Percentiles rank a stretch among this genome's conserved stretches.
Evolutionary conservation across 1,140 invertebrate genomes (phyloP).

Genomic region (Cyphomyrmex costatus): DNA sequence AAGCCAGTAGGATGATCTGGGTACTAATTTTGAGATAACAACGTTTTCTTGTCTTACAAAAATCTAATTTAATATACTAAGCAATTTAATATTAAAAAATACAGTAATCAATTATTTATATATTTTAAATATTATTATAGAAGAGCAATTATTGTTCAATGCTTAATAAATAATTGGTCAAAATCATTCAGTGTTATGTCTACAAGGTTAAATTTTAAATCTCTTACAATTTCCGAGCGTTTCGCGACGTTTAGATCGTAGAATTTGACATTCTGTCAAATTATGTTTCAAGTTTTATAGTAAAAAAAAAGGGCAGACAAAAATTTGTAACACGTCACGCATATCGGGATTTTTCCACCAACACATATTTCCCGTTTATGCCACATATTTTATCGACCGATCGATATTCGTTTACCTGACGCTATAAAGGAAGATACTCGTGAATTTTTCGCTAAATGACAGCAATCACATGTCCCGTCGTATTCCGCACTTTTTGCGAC

Average conservation of each 20-base stretch:
- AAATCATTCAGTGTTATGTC: too few species aligned
- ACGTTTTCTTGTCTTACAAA: neutral
- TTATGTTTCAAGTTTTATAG: neutral
- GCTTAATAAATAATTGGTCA: too few species aligned
- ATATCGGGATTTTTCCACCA: neutral
- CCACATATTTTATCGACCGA: neutral
- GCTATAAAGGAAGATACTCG: neutral
- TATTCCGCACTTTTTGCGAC: conserved; percentile 51
- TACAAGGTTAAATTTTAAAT: neutral
- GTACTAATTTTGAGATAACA: conserved; percentile 21
- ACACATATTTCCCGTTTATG: neutral
- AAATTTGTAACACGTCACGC: neutral
- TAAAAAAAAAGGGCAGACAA: neutral
- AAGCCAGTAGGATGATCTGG: neutral
- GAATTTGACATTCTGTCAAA: neutral
- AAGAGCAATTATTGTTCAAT: too few species aligned
- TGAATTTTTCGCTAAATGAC: conserved; percentile 50
- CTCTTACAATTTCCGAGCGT: neutral
- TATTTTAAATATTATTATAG: too few species aligned
- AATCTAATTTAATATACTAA: too few species aligned
- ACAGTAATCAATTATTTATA: too few species aligned
- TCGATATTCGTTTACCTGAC: conserved; percentile 33
- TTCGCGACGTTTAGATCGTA: neutral
- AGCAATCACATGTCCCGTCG: conserved; percentile 53
- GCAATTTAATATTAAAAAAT: too few species aligned